Base-by-base conservation (phyloP, 2,797 vertebrate genomes). In the Gallinago stenura region DNA sequence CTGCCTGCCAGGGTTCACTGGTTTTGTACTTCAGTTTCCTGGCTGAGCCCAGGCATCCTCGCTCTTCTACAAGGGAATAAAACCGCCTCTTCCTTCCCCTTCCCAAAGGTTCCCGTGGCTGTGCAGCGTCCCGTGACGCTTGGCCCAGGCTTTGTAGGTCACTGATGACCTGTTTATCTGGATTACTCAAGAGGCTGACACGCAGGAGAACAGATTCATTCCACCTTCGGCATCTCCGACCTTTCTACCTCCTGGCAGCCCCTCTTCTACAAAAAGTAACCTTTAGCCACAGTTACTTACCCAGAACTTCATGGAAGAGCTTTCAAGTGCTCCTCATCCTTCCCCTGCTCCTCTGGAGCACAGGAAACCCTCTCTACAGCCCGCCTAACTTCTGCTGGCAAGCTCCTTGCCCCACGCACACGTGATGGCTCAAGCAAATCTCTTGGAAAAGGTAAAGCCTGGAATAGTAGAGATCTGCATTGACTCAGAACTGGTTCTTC, bases 391-490 rank as follows among this genome's bases (percentile, higher is more conserved):
- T 25, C 13, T 25, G 20, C 39, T 50, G 58, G 66, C 14, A n/a
- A 31, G 45, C 50, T 46, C 48, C 43, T n/a, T 12, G 19, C 35
- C 77, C 41, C 18, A 19, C 46, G 6, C 45, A 37, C 17, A 7
- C 48, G 2, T 50, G 50, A 57, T 0, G 0, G 61, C 48, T 68
- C 72, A 71, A 65, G n/a, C 12, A 83, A 48, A 60, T 10, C 24
- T 24, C 18, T 26, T 10, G 24, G 2, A 28, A 66, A 48, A 56
- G 9, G 20, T 6, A 28, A 71, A 61, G 39, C 33, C 37, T n/a
- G 12, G 41, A 61, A 61, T 11, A 30, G 14, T 19, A 7, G 0
- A 7, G 10, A 48, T 37, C 8, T 20, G 15, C 0, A 0, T 9
- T 72, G 28, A 17, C 45, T 66, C 37, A 43, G 26, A 84, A 62